Conservation (phyloP, 1,140 invertebrate genomes). For the Philaenus spumarius region DNA sequence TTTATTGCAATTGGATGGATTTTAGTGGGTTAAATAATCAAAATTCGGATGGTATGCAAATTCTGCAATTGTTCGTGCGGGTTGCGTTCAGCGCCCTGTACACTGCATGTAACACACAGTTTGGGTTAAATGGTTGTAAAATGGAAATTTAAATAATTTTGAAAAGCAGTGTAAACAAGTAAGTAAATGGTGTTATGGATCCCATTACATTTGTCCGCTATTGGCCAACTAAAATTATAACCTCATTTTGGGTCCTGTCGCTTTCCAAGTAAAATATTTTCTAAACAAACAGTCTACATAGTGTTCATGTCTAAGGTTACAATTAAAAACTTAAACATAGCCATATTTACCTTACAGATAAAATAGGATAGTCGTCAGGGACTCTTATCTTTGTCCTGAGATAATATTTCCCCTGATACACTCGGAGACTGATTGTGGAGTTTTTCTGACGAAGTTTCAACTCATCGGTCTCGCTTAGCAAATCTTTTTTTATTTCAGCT, state of each 20-base stretch:
- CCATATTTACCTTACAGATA: conserved; percentile 46
- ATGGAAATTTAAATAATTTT: too few relatives aligned
- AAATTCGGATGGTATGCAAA: too few relatives aligned
- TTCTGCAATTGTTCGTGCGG: too few relatives aligned
- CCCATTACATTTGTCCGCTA: neutral
- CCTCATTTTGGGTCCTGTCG: neutral
- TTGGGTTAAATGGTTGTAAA: too few relatives aligned
- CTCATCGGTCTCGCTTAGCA: conserved; percentile 44
- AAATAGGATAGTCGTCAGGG: conserved; percentile 58
- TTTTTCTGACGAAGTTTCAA: conserved; percentile 62
- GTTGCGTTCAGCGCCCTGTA: too few relatives aligned
- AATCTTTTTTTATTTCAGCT: conserved; percentile 48
- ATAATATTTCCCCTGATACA: conserved; percentile 52
- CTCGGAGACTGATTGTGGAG: conserved; percentile 52
- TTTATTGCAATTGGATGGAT: too few relatives aligned
- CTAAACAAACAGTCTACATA: neutral
- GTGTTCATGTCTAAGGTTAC: neutral
- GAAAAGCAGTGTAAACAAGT: neutral
- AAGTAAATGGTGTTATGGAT: neutral
- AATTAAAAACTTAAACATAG: conserved; percentile 7
- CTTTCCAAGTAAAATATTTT: neutral
- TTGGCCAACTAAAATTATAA: neutral
- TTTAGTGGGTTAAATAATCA: too few relatives aligned
- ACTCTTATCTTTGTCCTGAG: conserved; percentile 51
- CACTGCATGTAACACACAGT: too few relatives aligned